Evolutionary conservation across 2,888 invertebrate species (phyloP), one percentile per base, ranked within the genome.

Genomic region (Petrolisthes manimaculis): DNA sequence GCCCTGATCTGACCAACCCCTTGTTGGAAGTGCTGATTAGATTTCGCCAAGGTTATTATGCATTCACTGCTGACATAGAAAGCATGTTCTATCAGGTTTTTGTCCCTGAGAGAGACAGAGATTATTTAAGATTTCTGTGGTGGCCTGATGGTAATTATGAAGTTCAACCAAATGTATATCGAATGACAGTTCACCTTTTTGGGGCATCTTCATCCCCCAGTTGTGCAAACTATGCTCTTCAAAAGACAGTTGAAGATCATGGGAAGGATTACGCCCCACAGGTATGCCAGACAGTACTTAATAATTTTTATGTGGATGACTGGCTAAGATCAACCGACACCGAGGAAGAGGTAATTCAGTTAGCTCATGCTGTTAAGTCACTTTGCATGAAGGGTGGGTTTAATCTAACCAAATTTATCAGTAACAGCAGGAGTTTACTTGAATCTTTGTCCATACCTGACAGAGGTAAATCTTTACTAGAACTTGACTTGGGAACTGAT

Each of bases 161-260:
- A 8, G 24, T 18, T 18, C 21, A 74, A 21, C 74, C 74, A 74
- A 74, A 74, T 18, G 74, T 18, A 21, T 74, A 74, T 74, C 74
- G n/a, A 24, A 74, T 74, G 74, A 74, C 74, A 74, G 74, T 74
- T 12, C 74, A 74, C n/a, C 24, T 24, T 12, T 74, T 74, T 74
- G 74, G 74, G 24, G 74, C 21, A 74, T 8, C n/a, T 21, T 74
- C 74, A 18, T 74, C 74, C 8, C 74, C 74, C 74, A 74, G 74
- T 74, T 74, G 74, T 74, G 21, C 74, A 18, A 74, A 12, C 21
- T 74, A 21, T n/a, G 74, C 74, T 8, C 24, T 24, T 8, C 74
- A 74, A 21, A 74, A n/a, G 74, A 74, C 74, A 74, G 74, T 74
- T 74, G 8, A 74, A 24, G 74, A 74, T 74, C 74, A 74, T n/a